These are phyloP conservation scores for Zaprionus lineosus DNA, from an alignment of 2,888 invertebrate species.

Conservation along the genomic window DNA sequence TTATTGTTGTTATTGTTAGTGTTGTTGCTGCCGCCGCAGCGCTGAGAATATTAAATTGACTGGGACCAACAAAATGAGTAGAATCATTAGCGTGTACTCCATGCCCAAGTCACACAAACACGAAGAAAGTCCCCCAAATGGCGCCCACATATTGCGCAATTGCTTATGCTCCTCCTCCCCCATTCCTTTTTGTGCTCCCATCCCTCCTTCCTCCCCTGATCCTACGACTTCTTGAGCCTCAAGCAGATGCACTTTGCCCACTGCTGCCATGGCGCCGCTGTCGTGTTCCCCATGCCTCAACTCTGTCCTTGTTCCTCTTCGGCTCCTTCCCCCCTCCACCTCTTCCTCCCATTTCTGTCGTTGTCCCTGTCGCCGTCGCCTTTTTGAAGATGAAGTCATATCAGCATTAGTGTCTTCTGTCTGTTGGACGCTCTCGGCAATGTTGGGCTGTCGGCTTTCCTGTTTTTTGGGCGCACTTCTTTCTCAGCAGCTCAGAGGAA, in stretches of 20 bases:
- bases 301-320: too few relatives aligned
- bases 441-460: slow-evolving; percentile 25
- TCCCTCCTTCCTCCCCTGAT: slow-evolving; percentile 19
- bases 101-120: slow-evolving; percentile 12
- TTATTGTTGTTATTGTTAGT: slow-evolving; percentile 14
- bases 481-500: slow-evolving; percentile 42
- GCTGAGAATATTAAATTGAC: slow-evolving; percentile 75
- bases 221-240: too few relatives aligned
- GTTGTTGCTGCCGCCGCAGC: slow-evolving; percentile 28
- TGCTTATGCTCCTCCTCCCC: slow-evolving; percentile 13
- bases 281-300: too few relatives aligned
- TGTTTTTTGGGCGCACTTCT: slow-evolving; percentile 48
- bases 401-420: slow-evolving; percentile 72
- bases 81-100: slow-evolving; percentile 71
- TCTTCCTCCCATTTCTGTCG: too few relatives aligned
- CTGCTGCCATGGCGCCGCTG: slow-evolving; percentile 58
- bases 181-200: slow-evolving; percentile 11
- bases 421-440: slow-evolving; percentile 48
- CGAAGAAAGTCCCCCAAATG: slow-evolving; percentile 7
- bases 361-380: too few relatives aligned
- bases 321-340: too few relatives aligned
- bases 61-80: slow-evolving; percentile 72
- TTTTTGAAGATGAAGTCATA: slow-evolving; percentile 75
- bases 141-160: slow-evolving; percentile 72
- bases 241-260: slow-evolving; percentile 26